Evolutionary conservation across 2,888 invertebrate species (phyloP), one percentile per base, ranked within the genome.

Genomic region (Leucoptera coffeella): DNA sequence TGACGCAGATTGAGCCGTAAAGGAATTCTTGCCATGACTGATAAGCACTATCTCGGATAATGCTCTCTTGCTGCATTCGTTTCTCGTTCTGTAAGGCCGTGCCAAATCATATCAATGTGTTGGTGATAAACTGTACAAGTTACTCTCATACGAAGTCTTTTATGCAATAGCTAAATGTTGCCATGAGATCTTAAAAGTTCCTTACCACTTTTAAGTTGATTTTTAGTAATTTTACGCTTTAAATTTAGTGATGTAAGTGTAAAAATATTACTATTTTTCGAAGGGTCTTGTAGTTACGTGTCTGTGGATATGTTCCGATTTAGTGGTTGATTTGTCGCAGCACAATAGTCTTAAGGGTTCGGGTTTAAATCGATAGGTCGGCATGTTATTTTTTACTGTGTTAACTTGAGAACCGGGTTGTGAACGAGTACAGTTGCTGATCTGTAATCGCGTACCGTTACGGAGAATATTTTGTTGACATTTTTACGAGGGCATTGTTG

Each of bases 261-360:
- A 53, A 53, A 53, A 39, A 58, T 54, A 57, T 51, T 50, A 50
- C 57, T 64, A 64, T 65, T 64, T 65, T 67, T 64, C 57, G 62
- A 67, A 45, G 49, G n/a, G 50, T 58, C 60, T 59, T 64, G 23
- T 26, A 22, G 14, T 9, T 15, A 15, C 11, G 2, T 24, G 22
- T 20, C 8, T 61, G 49, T 34, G 32, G 45, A 47, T 55, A 51
- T 52, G 47, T 54, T 57, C 42, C 42, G 41, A 48, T 17, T 17
- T 41, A 33, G 50, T 45, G 39, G 48, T 54, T 56, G 48, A 51
- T 45, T 60, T 49, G 48, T 42, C 53, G 56, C 25, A 61, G 64
- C 65, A 64, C 64, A 65, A 67, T 64, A 64, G 46, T 45, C 23
- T 19, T 60, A 58, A 57, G 57, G 52, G 52, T 45, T 54, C 55